phyloP scores from a whole-genome alignment of 2,113 vertebrate genomes.

The Azemiops feae region DNA sequence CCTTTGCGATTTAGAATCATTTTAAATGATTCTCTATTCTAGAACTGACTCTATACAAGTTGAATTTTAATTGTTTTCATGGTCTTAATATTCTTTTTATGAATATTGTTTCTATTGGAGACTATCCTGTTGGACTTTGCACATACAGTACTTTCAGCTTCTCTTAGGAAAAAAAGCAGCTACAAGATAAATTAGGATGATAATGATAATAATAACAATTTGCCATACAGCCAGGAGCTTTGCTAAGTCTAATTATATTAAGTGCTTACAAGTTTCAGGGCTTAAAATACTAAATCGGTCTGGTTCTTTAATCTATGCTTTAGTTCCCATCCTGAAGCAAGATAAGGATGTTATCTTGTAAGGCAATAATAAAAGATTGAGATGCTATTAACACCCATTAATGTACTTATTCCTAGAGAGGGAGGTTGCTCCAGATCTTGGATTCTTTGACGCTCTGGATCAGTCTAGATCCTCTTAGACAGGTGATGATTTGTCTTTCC shows the following conservation, averaged over 20 bases:
- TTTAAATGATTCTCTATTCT: background rate
- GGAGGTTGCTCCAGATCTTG: background rate
- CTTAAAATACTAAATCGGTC: background rate
- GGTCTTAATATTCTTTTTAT: background rate
- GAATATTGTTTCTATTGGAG: background rate
- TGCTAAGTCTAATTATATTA: background rate
- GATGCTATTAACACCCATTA: no score
- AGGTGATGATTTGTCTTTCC: background rate
- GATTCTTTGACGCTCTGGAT: background rate
- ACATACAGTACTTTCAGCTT: background rate
- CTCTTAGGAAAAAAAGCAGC: background rate
- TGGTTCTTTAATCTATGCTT: background rate
- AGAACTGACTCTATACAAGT: background rate
- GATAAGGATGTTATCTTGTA: background rate
- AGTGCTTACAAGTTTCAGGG: background rate
- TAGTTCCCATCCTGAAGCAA: background rate
- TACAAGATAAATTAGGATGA: background rate
- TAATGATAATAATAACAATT: background rate
- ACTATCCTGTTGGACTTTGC: background rate
- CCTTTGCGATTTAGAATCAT: background rate
- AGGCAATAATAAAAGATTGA: background rate
- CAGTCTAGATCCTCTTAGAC: background rate
- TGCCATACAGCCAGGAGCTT: background rate
- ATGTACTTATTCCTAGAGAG: background rate
- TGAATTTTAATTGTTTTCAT: background rate